Evolutionary conservation across 2,113 vertebrate species (phyloP), one percentile per base, ranked within the genome.

Genomic region (Camelus dromedarius): DNA sequence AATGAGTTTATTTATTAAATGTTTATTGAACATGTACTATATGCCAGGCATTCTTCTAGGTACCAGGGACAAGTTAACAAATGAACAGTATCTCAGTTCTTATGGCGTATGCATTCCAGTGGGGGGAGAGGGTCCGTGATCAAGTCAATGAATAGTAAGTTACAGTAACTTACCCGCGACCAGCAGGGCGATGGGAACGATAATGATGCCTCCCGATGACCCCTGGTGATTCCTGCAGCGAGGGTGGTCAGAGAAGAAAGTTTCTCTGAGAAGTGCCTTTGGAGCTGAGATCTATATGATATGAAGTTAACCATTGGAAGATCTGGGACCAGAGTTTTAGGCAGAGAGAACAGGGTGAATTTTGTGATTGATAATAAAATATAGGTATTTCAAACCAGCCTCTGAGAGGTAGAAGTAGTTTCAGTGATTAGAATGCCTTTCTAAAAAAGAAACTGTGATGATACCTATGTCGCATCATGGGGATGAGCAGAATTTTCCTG

Each of bases 311-410:
- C 35, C 30, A n/a, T 6, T 58, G 38, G 38, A 60, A 60, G 38
- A 60, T 60, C 30, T 60, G 52, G 46, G 24, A 30, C 48, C 26
- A 76, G 80, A 77, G 48, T 48, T 95, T 72, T 67, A 28, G 58
- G 60, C 42, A 58, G 60, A 75, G 28, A 87, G 67, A 52, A 85
- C 26, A 77, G 48, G 60, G 35, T 89, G 35, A 83, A 82, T 56
- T 85, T 91, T 72, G 80, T 85, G 54, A 79, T 26, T 70, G 54
- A 79, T 66, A 85, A 75, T 76, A 67, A 84, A 76, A 91, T 32
- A 84, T 13, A 75, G 42, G 19, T 77, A 83, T 24, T 90, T 52
- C 24, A 69, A 77, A 84, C 24, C 38, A 91, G 50, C 42, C 42
- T 90, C 50, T 83, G 38, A 90, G 32, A 60, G 46, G 19, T 48